These are phyloP conservation scores for Serrognathus titanus DNA, from an alignment of 2,888 invertebrate species.

Conservation along the genomic window DNA sequence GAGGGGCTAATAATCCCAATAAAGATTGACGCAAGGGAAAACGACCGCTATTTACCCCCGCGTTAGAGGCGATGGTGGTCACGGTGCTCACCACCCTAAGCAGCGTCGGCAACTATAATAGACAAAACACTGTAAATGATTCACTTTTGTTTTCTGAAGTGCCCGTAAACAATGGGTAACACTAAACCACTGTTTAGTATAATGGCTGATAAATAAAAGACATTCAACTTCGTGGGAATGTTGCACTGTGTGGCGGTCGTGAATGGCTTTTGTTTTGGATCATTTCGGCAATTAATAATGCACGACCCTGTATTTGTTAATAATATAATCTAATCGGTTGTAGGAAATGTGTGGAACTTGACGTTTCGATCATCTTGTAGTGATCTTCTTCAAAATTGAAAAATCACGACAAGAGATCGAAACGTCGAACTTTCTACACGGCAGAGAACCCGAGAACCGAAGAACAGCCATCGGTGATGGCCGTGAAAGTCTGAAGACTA, in stretches of 20 bases:
- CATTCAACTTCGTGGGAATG: slow-evolving; percentile 41
- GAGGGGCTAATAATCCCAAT: slow-evolving; percentile 28
- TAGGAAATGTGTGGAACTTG: no score
- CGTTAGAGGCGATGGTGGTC: background rate
- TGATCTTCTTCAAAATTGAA: no score
- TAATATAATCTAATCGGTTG: no score
- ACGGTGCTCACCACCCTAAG: slow-evolving; percentile 11
- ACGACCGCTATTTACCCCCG: slow-evolving; percentile 23
- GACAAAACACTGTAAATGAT: slow-evolving; percentile 48
- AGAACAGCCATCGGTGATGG: no score
- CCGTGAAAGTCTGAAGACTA: no score
- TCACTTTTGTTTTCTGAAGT: slow-evolving; percentile 49
- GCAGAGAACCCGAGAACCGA: no score
- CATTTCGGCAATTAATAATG: no score
- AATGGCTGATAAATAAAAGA: slow-evolving; percentile 42
- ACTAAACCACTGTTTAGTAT: slow-evolving; percentile 47
- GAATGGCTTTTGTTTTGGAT: background rate
- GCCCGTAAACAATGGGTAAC: slow-evolving; percentile 48
- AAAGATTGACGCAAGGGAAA: slow-evolving; percentile 16
- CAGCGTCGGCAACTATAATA: slow-evolving; percentile 35
- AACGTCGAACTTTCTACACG: no score
- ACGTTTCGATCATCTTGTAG: no score
- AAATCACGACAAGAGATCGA: no score
- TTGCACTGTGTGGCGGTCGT: background rate
- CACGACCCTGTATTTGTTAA: no score